phyloP scores from a whole-genome alignment of 2,113 vertebrate genomes.

The Azemiops feae region DNA sequence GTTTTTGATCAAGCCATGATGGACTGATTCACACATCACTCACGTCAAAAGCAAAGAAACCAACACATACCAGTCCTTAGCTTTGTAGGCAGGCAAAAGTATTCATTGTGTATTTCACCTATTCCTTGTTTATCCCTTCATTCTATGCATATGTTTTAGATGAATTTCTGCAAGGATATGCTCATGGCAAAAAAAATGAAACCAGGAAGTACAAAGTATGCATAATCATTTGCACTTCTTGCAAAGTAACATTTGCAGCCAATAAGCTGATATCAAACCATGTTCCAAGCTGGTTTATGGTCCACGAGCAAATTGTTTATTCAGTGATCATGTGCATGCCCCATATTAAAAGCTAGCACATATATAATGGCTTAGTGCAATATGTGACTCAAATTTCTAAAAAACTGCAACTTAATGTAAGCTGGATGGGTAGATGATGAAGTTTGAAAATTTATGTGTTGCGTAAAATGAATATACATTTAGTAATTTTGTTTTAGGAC shows the following conservation, averaged over 20 bases:
- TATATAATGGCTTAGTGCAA: not conserved
- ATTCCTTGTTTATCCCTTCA: not conserved
- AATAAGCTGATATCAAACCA: not conserved
- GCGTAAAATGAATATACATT: conserved; percentile 13
- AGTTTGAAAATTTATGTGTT: not conserved
- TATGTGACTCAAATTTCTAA: not conserved
- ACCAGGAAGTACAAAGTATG: not conserved
- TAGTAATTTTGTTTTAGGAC: conserved; percentile 75
- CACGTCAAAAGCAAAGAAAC: not conserved
- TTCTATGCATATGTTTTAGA: not conserved
- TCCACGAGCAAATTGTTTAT: not conserved
- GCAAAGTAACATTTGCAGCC: not conserved
- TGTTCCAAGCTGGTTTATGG: not conserved
- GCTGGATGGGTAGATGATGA: not conserved
- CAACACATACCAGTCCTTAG: not conserved
- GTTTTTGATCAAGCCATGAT: not conserved
- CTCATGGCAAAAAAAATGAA: not conserved
- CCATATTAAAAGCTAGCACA: not conserved
- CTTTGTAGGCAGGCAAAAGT: not conserved
- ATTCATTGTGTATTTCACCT: not conserved
- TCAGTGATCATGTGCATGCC: not conserved
- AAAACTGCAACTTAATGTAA: not conserved
- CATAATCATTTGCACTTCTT: not conserved
- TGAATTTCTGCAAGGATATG: not conserved
- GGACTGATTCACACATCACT: not conserved